Percentiles rank a stretch among this genome's conserved stretches.
Conservation (phyloP, 1,140 invertebrate genomes). For the Sesamia nonagrioides region DNA sequence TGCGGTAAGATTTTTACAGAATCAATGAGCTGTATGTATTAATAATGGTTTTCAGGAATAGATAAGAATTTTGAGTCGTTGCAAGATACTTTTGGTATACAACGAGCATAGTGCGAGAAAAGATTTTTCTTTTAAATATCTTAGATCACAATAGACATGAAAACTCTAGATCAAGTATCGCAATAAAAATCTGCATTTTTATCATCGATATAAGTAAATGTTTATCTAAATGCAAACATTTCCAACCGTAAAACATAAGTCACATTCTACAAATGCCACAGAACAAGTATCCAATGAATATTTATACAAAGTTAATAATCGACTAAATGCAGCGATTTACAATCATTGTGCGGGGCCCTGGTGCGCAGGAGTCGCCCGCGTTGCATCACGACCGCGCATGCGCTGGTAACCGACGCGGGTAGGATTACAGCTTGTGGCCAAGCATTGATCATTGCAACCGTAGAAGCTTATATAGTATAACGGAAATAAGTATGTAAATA, state of each 20-base stretch:
- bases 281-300: constrained; percentile 32
- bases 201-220: not conserved
- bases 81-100: not conserved
- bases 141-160: not conserved
- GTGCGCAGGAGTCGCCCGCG: constrained; percentile 23
- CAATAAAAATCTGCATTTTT: not conserved
- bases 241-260: constrained; percentile 5
- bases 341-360: not conserved
- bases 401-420: constrained; percentile 30
- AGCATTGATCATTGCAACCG: constrained; percentile 26
- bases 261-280: constrained; percentile 19
- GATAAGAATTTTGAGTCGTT: not conserved
- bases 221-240: constrained; percentile 3
- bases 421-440: constrained; percentile 31
- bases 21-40: no score
- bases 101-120: not conserved
- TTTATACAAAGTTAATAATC: constrained; percentile 31
- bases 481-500: not conserved
- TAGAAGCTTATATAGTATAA: constrained; percentile 4
- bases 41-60: no score
- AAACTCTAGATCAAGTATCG: not conserved
- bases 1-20: no score
- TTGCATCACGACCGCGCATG: constrained; percentile 45
- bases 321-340: constrained; percentile 5
- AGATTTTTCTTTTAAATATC: not conserved